These are phyloP conservation scores for Noctua janthe DNA, from an alignment of 2,888 invertebrate species.

Conservation along the genomic window DNA sequence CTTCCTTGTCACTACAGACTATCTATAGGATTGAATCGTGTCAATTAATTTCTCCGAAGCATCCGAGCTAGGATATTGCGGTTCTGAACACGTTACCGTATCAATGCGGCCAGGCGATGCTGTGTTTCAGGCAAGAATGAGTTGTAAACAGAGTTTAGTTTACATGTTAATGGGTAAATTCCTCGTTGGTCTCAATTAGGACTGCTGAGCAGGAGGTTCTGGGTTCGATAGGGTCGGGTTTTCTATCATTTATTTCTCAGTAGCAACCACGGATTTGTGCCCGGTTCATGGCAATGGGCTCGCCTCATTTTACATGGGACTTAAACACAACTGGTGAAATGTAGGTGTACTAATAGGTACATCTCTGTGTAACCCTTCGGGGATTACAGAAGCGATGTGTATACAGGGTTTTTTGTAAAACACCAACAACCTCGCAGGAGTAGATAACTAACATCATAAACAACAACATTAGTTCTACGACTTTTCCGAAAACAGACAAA, in stretches of 20 bases:
- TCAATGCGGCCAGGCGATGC: conserved; percentile 12
- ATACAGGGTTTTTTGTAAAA: no score
- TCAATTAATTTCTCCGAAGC: conserved; percentile 49
- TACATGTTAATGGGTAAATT: background rate
- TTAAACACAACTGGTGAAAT: no score
- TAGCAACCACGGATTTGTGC: background rate
- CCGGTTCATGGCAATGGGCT: no score
- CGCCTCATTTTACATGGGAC: no score
- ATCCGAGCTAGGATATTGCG: conserved; percentile 41
- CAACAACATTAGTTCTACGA: no score
- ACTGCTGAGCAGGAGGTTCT: background rate
- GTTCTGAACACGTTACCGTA: conserved; percentile 33
- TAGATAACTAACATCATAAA: no score
- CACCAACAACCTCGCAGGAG: no score
- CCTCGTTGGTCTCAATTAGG: background rate
- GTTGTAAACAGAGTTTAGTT: conserved; percentile 3
- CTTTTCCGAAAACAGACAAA: no score
- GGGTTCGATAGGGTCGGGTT: background rate
- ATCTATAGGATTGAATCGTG: conserved; percentile 22
- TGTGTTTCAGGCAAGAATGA: background rate
- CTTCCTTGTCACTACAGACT: conserved; percentile 20
- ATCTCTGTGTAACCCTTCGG: no score
- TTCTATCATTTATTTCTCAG: background rate
- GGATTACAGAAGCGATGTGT: no score
- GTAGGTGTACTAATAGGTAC: no score